Evolutionary conservation across 2,797 vertebrate genomes (phyloP).

Genomic region (Thripadectes ignobilis): DNA sequence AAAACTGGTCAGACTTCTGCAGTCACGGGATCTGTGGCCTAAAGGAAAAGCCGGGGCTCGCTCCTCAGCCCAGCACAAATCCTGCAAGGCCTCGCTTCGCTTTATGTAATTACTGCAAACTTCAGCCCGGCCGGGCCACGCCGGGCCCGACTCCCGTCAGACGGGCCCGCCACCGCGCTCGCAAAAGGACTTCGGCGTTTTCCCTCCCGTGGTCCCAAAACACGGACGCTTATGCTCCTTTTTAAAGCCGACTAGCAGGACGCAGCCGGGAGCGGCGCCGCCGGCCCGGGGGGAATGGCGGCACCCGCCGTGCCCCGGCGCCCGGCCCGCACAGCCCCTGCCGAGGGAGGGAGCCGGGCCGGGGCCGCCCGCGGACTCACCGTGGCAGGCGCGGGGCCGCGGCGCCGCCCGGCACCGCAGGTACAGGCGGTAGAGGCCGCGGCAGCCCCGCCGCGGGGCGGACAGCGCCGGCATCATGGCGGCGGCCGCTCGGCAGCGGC

Average conservation of each 20-base stretch:
- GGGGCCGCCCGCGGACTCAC: constrained; percentile 54
- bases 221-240: not conserved
- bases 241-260: accelerated
- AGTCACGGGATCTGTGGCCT: accelerated
- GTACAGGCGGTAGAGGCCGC: constrained; percentile 68
- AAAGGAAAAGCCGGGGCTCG: not conserved
- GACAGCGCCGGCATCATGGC: constrained; percentile 76
- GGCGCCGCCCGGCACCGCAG: constrained; percentile 57
- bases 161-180: not conserved
- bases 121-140: not conserved
- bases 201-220: not conserved
- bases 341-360: too few species aligned
- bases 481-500: not conserved
- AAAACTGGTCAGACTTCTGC: not conserved
- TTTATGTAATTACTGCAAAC: not conserved
- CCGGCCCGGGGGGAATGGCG: not conserved
- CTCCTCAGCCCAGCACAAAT: not conserved
- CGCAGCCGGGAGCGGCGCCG: not conserved
- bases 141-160: accelerated
- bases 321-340: too few species aligned
- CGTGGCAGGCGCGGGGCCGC: constrained; percentile 38
- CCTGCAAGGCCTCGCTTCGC: accelerated
- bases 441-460: constrained; percentile 71
- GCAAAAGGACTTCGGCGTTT: not conserved
- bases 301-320: not conserved